A percentile compares a stretch with the other conserved stretches of the same genome.
phyloP scores from a whole-genome alignment of 2,113 vertebrate species.

The Cardinalis cardinalis region DNA sequence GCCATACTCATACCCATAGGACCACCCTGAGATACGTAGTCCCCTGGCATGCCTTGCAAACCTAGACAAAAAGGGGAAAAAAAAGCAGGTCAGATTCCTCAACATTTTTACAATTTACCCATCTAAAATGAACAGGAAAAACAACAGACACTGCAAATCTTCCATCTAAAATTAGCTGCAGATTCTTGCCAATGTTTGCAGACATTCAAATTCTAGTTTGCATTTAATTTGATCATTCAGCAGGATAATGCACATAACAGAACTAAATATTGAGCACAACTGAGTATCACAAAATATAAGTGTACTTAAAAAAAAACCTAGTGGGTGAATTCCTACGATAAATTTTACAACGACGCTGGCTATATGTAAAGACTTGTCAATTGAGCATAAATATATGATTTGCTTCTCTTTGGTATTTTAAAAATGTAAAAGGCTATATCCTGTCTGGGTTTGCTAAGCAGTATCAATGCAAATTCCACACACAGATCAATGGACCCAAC shows the following conservation, averaged over 20 bases:
- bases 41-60: constrained; percentile 96
- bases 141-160: constrained; percentile 83
- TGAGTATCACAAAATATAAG: constrained; percentile 78
- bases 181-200: constrained; percentile 84
- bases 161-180: constrained; percentile 83
- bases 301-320: constrained; percentile 72
- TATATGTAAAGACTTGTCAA: constrained; percentile 69
- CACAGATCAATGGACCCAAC: constrained; percentile 40
- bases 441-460: constrained; percentile 37
- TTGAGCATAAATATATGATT: constrained; percentile 68
- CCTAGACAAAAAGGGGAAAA: constrained; percentile 76
- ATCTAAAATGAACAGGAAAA: constrained; percentile 77
- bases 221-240: constrained; percentile 82
- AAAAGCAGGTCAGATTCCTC: constrained; percentile 76
- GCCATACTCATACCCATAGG: constrained; percentile 99
- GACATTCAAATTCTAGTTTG: constrained; percentile 84
- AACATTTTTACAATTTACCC: constrained; percentile 73
- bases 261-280: constrained; percentile 83
- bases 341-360: constrained; percentile 68
- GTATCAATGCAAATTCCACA: constrained; percentile 49
- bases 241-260: constrained; percentile 82
- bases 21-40: constrained; percentile 97
- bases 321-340: constrained; percentile 73
- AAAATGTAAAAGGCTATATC: constrained; percentile 62
- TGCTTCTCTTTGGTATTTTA: constrained; percentile 63